phyloP scores from a whole-genome alignment of 2,797 vertebrate species.

The Varecia variegata region DNA sequence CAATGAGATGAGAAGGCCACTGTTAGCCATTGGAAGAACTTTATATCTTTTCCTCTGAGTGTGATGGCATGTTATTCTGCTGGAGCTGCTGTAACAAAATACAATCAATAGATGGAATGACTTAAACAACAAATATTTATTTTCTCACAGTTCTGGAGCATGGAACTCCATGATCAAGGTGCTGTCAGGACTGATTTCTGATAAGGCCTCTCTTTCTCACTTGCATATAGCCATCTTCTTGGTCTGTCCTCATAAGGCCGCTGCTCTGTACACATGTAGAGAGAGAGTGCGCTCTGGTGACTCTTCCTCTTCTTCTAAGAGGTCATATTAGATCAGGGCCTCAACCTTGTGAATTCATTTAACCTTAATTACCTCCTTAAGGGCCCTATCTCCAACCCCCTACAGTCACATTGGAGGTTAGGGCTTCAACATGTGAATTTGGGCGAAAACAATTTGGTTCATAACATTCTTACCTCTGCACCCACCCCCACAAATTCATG shows the following conservation, averaged over 20 bases:
- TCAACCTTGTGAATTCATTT: background rate
- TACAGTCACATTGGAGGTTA: background rate
- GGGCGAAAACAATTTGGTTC: background rate
- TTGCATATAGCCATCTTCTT: background rate
- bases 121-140: background rate
- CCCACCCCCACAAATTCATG: background rate
- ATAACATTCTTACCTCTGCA: background rate
- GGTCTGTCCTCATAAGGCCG: background rate
- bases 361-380: background rate
- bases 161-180: background rate
- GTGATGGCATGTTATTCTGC: background rate
- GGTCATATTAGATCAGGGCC: background rate
- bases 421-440: background rate
- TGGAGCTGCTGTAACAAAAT: background rate
- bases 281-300: fast-evolving
- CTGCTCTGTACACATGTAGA: background rate
- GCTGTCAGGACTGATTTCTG: background rate
- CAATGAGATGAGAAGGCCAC: background rate
- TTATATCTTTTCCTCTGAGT: background rate
- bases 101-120: background rate
- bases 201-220: background rate
- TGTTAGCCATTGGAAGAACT: background rate
- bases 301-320: background rate
- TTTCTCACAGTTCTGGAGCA: background rate
- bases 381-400: background rate